Conservation (phyloP, 2,113 vertebrate species). For the Mastomys coucha region DNA sequence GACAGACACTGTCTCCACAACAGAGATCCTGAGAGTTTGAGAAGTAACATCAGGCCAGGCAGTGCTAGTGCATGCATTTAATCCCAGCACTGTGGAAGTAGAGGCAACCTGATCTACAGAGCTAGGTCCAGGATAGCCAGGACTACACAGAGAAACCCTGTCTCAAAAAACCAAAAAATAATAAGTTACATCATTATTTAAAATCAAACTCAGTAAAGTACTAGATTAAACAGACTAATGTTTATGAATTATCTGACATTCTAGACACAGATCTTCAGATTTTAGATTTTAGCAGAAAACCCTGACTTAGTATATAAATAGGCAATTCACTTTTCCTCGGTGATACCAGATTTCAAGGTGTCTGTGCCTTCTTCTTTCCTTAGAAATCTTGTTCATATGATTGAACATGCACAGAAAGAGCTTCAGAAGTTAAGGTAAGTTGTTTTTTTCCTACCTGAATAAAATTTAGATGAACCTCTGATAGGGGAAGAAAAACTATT, state of each 20-base stretch:
- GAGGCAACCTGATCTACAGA: background rate
- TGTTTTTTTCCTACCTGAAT: conserved; percentile 15
- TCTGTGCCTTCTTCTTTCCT: conserved; percentile 60
- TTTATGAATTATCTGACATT: background rate
- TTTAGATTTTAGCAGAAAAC: conserved; percentile 43
- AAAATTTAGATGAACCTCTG: background rate
- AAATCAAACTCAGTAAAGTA: background rate
- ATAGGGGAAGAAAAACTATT: background rate
- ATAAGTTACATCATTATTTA: background rate
- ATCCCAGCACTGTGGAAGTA: background rate
- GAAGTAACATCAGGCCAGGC: background rate
- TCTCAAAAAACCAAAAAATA: background rate
- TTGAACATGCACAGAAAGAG: conserved; percentile 98
- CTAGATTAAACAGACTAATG: conserved; percentile 4
- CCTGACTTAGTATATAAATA: background rate
- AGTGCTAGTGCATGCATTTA: background rate
- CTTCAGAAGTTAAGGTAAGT: conserved; percentile 96
- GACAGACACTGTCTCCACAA: background rate
- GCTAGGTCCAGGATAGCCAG: background rate
- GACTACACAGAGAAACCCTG: background rate
- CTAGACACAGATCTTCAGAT: background rate
- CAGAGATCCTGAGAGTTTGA: background rate
- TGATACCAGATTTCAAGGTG: conserved; percentile 8
- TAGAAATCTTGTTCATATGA: conserved; percentile 97
- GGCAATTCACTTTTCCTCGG: background rate